Base-by-base conservation (phyloP, 2,888 invertebrate species). In the Tridacna gigas region DNA sequence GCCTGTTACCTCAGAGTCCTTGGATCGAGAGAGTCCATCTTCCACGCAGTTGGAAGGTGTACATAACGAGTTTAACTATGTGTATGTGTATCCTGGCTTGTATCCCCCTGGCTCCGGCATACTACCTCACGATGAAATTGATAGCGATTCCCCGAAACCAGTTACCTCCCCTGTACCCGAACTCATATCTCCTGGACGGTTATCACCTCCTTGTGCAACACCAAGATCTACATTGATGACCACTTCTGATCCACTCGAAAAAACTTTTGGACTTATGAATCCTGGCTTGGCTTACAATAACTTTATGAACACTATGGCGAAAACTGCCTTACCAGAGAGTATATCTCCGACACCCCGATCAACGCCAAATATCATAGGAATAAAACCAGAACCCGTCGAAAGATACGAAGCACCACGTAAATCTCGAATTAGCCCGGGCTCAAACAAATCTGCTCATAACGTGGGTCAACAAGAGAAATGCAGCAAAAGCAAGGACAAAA, bases 71-170 rank as follows among this genome's bases (percentile, higher is more conserved):
- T 85, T 82, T 67, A 85, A 85, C 45, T 85, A 85, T 61, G 85
- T 85, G 63, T 85, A 85, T 26, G 85, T 85, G 22, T 85, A 80
- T 67, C 85, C 85, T 12, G 85, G 85, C 5, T 37, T 85, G 11
- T 85, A 85, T 45, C 85, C 85, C 13, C 82, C 85, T 15, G 69
- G 69, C 15, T 61, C 79, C 18, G 77, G 79, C 11, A 65, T 79
- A 1, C 76, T 81, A 74, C 26, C 74, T 26, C 67, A 74, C n/a
- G 82, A 82, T 15, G 82, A 82, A 45, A 74, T 82, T 11, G 80
- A 80, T 7, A 22, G 56, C 51, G 84, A 84, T 22, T 71, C 74
- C 37, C 84, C 77, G 15, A 60, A 76, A 3, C 60, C 45, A 47
- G 82, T 76, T 37, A 63, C 69, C 66, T 82, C 85, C 13, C 85